Conservation (phyloP, 2,888 invertebrate species). For the Drosophila mimetica region DNA sequence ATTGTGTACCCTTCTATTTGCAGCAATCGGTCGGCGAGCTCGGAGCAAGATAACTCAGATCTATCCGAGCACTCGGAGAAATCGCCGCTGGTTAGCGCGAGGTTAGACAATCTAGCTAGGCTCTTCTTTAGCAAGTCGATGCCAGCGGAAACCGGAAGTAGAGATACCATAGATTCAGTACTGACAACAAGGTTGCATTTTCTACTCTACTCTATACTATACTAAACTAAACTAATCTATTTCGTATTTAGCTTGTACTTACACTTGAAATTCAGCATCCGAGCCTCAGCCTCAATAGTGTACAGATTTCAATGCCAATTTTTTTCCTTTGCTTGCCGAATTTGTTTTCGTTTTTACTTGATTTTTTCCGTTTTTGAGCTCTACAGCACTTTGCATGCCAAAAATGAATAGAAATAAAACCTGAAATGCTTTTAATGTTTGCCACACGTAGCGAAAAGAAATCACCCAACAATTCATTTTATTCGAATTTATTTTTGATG, state of each 20-base stretch:
- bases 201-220: constrained; percentile 54
- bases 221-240: constrained; percentile 45
- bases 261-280: constrained; percentile 33
- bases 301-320: constrained; percentile 39
- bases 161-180: constrained; percentile 84
- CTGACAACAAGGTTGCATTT: constrained; percentile 84
- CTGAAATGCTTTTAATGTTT: constrained; percentile 60
- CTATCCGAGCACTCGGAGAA: constrained; percentile 86
- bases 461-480: constrained; percentile 44
- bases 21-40: constrained; percentile 87
- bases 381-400: constrained; percentile 68
- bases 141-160: constrained; percentile 84
- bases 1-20: constrained; percentile 72
- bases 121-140: constrained; percentile 88
- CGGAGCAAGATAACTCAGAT: constrained; percentile 86
- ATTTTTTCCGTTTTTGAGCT: constrained; percentile 24
- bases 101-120: constrained; percentile 91
- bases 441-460: constrained; percentile 24
- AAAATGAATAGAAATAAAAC: constrained; percentile 55
- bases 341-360: constrained; percentile 27
- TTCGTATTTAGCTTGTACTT: constrained; percentile 34
- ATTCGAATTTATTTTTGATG: constrained; percentile 43
- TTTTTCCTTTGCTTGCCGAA: constrained; percentile 23
- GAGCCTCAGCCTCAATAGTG: constrained; percentile 49
- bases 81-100: constrained; percentile 88